Percentiles rank a stretch among this genome's conserved stretches.
These are phyloP conservation scores for Perizoma affinitatum DNA, from an alignment of 2,888 invertebrate genomes.

Conservation along the genomic window DNA sequence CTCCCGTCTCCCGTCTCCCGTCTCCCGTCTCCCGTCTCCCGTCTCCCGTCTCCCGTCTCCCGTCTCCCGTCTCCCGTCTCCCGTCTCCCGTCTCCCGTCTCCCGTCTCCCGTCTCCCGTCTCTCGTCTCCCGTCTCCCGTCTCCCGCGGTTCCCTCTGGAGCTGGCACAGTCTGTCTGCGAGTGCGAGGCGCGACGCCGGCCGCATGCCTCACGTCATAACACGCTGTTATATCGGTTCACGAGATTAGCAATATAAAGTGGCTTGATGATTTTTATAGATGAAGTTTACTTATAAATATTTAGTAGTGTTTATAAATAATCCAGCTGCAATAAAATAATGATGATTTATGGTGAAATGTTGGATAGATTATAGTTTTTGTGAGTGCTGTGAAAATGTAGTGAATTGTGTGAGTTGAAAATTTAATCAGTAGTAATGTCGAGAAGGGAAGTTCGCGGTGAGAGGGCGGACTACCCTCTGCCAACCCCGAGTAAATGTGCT, in stretches of 20 bases:
- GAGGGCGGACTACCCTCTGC: slow-evolving; percentile 58
- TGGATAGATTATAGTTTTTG: slow-evolving; percentile 11
- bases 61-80: too few relatives aligned
- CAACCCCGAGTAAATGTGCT: slow-evolving; percentile 77
- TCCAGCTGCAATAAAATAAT: slow-evolving; percentile 10
- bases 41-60: too few relatives aligned
- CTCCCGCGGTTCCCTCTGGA: slow-evolving; percentile 7
- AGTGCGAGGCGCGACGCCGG: slow-evolving; percentile 13
- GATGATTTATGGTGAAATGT: slow-evolving; percentile 18
- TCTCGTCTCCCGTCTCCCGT: slow-evolving; percentile 10
- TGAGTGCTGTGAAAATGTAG: slow-evolving; percentile 13
- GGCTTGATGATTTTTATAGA: slow-evolving; percentile 21
- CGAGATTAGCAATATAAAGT: slow-evolving; percentile 31
- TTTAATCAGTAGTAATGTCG: slow-evolving; percentile 54
- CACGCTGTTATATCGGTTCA: slow-evolving; percentile 64
- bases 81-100: too few relatives aligned
- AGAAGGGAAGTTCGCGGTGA: slow-evolving; percentile 59
- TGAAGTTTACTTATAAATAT: slow-evolving; percentile 17
- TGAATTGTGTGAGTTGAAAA: slow-evolving; percentile 1
- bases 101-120: too few relatives aligned
- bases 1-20: too few relatives aligned
- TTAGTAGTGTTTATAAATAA: slow-evolving; percentile 21
- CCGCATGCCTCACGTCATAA: slow-evolving; percentile 33
- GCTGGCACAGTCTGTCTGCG: slow-evolving; percentile 2
- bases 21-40: too few relatives aligned